Conservation (phyloP, 2,888 invertebrate species). For the Torymus aiolomorphi region DNA sequence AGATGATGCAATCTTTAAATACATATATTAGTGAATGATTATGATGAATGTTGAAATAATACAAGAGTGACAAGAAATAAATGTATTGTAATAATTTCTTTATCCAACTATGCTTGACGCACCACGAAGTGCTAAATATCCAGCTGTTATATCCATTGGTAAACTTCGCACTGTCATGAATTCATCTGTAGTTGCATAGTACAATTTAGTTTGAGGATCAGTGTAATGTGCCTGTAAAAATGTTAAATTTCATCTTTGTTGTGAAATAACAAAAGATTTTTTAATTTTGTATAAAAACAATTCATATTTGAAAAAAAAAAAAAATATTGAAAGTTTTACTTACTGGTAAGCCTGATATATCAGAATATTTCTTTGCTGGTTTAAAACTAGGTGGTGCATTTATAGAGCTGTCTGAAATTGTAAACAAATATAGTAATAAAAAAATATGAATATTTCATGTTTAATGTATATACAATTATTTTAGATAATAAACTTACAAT, state of each 20-base stretch:
- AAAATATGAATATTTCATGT: slow-evolving; percentile 35
- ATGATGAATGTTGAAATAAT: slow-evolving; percentile 36
- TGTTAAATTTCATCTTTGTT: neutral
- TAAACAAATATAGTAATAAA: slow-evolving; percentile 43
- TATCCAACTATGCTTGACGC: slow-evolving; percentile 86
- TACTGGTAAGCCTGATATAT: slow-evolving; percentile 90
- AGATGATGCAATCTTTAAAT: neutral
- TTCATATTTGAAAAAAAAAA: neutral
- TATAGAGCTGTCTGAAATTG: slow-evolving; percentile 85
- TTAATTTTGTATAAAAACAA: slow-evolving; percentile 45
- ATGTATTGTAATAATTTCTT: slow-evolving; percentile 62
- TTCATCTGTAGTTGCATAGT: slow-evolving; percentile 91
- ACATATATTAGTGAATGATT: slow-evolving; percentile 18
- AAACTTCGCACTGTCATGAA: slow-evolving; percentile 89
- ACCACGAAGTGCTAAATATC: slow-evolving; percentile 90
- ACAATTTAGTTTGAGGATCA: slow-evolving; percentile 92
- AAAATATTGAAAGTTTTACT: slow-evolving; percentile 62
- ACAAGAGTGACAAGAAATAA: slow-evolving; percentile 24
- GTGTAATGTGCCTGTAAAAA: slow-evolving; percentile 85
- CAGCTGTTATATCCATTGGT: slow-evolving; percentile 94
- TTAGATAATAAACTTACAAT: slow-evolving; percentile 79
- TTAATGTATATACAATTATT: slow-evolving; percentile 15
- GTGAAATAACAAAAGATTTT: slow-evolving; percentile 26
- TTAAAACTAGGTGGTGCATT: slow-evolving; percentile 94
- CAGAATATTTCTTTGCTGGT: slow-evolving; percentile 95